phyloP scores from a whole-genome alignment of 2,113 vertebrate genomes.

The Hemiscyllium ocellatum region DNA sequence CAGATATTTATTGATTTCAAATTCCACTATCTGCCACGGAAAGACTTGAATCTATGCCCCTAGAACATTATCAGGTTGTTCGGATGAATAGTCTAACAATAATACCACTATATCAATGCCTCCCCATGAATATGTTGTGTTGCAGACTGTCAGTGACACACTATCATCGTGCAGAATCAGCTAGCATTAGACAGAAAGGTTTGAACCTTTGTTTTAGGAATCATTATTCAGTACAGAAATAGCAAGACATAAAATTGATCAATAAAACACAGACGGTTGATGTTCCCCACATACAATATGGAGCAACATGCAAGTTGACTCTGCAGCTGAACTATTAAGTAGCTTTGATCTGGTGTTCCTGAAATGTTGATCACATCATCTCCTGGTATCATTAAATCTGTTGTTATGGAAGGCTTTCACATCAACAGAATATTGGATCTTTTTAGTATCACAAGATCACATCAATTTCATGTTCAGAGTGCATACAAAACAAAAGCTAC shows the following conservation, averaged over 20 bases:
- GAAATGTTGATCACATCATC: not conserved
- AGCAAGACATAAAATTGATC: not conserved
- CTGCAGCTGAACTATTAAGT: not conserved
- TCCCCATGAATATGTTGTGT: not conserved
- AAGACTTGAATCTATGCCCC: too few species aligned
- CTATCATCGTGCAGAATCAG: not conserved
- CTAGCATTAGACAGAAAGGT: not conserved
- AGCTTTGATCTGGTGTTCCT: not conserved
- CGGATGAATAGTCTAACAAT: too few species aligned
- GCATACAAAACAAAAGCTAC: not conserved
- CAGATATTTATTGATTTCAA: too few species aligned
- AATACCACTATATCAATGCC: too few species aligned
- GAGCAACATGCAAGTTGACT: not conserved
- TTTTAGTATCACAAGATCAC: not conserved
- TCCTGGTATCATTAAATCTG: not conserved
- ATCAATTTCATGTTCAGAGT: not conserved
- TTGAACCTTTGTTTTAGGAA: not conserved
- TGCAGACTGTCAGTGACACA: not conserved
- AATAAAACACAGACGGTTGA: not conserved
- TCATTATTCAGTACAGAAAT: not conserved
- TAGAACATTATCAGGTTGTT: too few species aligned
- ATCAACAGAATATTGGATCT: not conserved
- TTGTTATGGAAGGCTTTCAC: not conserved
- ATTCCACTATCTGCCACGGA: too few species aligned
- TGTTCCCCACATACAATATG: not conserved